Conservation (phyloP, 2,888 invertebrate species). For the Monoplex corrugatus region DNA sequence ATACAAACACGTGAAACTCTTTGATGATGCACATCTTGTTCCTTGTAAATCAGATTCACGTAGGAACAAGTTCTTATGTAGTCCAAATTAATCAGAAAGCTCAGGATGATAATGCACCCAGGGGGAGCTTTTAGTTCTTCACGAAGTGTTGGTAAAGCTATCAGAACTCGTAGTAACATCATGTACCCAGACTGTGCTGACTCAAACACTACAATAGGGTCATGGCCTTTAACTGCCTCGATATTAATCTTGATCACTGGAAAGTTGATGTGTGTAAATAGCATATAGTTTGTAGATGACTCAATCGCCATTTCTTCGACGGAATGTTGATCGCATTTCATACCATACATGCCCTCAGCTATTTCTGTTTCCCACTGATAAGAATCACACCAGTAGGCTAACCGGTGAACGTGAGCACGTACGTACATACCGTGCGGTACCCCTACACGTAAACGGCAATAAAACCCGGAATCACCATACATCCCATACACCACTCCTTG, state of each 20-base stretch:
- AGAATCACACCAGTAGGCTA: neutral
- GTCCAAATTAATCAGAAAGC: no score
- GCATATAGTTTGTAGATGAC: neutral
- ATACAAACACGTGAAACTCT: neutral
- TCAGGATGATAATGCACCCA: neutral
- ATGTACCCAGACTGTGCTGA: neutral
- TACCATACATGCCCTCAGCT: neutral
- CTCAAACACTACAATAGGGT: neutral
- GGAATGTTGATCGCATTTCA: neutral
- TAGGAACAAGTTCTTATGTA: no score
- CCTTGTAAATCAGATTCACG: no score
- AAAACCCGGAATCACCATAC: neutral
- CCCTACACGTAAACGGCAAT: neutral
- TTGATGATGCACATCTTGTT: neutral
- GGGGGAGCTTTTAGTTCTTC: neutral
- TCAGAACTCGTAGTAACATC: neutral
- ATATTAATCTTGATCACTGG: neutral
- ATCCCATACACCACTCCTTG: slow-evolving; percentile 5
- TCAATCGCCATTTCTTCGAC: neutral
- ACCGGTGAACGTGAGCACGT: neutral
- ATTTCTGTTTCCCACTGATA: no score
- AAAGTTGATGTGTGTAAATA: neutral
- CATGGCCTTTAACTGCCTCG: neutral
- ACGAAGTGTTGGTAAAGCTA: neutral
- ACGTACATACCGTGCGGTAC: neutral